Evolutionary conservation across 2,797 vertebrate species (phyloP).

Genomic region (Halcyon badia): DNA sequence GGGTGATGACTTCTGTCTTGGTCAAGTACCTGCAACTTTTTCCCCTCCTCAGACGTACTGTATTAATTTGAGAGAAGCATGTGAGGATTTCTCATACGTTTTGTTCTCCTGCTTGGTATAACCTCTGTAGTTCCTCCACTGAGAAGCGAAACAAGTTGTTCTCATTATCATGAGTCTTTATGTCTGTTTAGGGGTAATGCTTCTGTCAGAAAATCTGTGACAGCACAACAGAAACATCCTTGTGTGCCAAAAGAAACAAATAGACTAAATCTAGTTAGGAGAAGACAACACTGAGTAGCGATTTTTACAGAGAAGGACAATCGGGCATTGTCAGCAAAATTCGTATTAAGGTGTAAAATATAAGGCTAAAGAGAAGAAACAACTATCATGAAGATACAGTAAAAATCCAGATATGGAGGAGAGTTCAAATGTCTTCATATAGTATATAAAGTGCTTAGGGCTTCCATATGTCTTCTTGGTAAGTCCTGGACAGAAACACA

Average conservation of each 20-base stretch:
- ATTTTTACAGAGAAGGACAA: neutral
- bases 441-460: neutral
- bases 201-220: constrained; percentile 26
- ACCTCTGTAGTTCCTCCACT: neutral
- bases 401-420: neutral
- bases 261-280: neutral
- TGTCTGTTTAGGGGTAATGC: neutral
- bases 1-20: neutral
- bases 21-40: neutral
- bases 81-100: neutral
- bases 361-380: neutral
- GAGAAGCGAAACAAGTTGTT: neutral
- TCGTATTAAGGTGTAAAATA: neutral
- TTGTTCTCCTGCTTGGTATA: neutral
- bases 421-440: neutral
- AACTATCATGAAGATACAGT: neutral
- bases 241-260: constrained; percentile 13
- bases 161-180: neutral
- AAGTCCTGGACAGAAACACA: neutral
- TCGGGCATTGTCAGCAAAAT: neutral
- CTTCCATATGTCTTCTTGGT: neutral
- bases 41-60: neutral
- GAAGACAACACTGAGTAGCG: neutral
- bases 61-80: neutral
- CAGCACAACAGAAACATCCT: neutral